Percentiles rank a stretch among this genome's conserved stretches.
Conservation (phyloP, 2,113 vertebrate genomes). For the Amazona vittata region DNA sequence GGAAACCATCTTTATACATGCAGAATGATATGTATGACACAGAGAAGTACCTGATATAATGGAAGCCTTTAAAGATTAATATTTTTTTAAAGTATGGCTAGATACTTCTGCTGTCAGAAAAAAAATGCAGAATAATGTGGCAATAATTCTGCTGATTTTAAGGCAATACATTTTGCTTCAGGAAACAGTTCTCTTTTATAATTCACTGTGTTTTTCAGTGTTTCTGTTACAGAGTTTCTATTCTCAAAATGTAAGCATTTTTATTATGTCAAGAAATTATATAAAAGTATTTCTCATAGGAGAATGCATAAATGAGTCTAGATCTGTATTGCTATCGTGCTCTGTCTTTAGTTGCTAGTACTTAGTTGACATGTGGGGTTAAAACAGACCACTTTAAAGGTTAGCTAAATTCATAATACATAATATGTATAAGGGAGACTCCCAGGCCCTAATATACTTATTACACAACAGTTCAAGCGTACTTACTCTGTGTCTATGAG, state of each 20-base stretch:
- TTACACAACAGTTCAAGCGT: background rate
- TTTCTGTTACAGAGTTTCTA: background rate
- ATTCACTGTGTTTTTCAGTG: background rate
- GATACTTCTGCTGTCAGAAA: background rate
- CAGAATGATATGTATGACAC: background rate
- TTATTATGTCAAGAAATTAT: background rate
- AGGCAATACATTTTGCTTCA: background rate
- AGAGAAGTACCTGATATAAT: background rate
- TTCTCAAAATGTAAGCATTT: background rate
- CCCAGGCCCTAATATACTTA: background rate
- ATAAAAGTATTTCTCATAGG: background rate
- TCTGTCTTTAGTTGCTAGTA: background rate
- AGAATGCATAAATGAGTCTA: background rate
- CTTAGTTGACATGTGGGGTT: background rate
- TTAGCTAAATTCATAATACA: background rate
- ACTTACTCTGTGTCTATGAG: background rate
- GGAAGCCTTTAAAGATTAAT: background rate
- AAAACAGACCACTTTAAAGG: background rate
- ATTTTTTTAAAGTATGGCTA: background rate
- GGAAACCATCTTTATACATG: background rate
- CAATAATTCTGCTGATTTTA: background rate
- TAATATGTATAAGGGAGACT: background rate
- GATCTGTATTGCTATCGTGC: background rate
- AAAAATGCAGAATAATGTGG: background rate
- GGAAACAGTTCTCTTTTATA: background rate